Evolutionary conservation across 2,113 vertebrate species (phyloP).

Genomic region (Elaphurus davidianus): DNA sequence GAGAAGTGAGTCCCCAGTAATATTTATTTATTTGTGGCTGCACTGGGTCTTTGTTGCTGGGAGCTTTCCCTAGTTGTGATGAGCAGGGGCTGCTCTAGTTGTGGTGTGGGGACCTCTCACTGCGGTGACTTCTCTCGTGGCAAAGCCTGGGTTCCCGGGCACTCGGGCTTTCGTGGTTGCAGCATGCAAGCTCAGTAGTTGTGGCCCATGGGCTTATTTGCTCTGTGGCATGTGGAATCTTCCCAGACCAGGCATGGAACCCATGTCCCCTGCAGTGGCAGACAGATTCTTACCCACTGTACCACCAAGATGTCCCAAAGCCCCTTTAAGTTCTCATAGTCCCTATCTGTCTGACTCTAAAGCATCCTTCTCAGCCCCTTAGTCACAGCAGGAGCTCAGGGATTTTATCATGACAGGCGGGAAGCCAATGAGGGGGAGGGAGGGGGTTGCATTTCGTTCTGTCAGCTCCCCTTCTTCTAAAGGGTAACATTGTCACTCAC

Average conservation of each 20-base stretch:
- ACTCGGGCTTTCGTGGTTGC: background rate
- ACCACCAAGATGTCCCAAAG: background rate
- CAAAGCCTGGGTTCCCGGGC: background rate
- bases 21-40: background rate
- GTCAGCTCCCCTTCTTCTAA: slow-evolving; percentile 45
- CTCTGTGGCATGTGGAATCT: background rate
- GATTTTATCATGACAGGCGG: slow-evolving; percentile 23
- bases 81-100: background rate
- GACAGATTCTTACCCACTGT: background rate
- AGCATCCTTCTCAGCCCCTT: background rate
- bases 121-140: background rate
- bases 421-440: background rate
- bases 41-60: background rate
- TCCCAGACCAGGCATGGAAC: background rate
- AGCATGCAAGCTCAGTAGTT: background rate
- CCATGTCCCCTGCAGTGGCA: background rate
- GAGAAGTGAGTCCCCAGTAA: background rate
- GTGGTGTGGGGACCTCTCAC: background rate
- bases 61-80: background rate
- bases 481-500: slow-evolving; percentile 58
- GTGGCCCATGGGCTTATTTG: background rate
- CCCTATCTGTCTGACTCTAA: background rate
- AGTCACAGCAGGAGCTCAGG: slow-evolving; percentile 3
- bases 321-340: background rate
- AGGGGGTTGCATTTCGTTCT: slow-evolving; percentile 44